Base-by-base conservation (phyloP, 2,888 invertebrate species). In the Dyspetes luteomarginatus region DNA sequence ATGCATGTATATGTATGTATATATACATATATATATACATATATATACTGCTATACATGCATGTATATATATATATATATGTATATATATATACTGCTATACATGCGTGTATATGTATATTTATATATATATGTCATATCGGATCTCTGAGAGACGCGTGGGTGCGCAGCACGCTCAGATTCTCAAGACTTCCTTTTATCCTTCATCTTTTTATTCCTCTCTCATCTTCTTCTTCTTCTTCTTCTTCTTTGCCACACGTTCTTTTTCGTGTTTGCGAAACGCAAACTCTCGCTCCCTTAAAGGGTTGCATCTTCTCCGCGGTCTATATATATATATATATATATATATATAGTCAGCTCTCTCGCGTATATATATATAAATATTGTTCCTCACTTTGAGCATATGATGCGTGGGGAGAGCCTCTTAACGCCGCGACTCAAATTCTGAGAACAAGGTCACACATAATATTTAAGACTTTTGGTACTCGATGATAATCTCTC, bases 381-480 rank as follows among this genome's bases (percentile, higher is more conserved):
- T n/a, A 60, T 67, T 67, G 75, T 67, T 67, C 67, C 58, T 50
- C 22, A 75, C 75, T 60, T 75, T 50, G 48, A 50, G 36, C 45
- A 60, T 43, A 67, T 58, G 75, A 67, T 58, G 75, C 75, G 75
- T 67, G 48, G 75, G 67, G 55, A 12, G 26, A 12, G 45, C 41
- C 9, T 3, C 26, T 67, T 43, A 3, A 28, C 50, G 58, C 78
- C 60, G 80, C 69, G 80, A 78, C 82, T 74, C 74, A 82, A 81
- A 78, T 80, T 71, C 58, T 58, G 69, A 68, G 75, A 72, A 78
- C 64, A 71, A 65, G 65, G 56, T 50, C 52, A 76, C 79, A 77
- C 17, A 56, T 12, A 68, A 68, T 12, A 43, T 7, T 7, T n/a
- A n/a, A n/a, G n/a, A n/a, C n/a, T 9, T 67, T 7, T 24, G 22